Percentiles rank a stretch among this genome's conserved stretches.
phyloP scores from a whole-genome alignment of 23 tunicate genomes.

The Clavelina lepadiformis region DNA sequence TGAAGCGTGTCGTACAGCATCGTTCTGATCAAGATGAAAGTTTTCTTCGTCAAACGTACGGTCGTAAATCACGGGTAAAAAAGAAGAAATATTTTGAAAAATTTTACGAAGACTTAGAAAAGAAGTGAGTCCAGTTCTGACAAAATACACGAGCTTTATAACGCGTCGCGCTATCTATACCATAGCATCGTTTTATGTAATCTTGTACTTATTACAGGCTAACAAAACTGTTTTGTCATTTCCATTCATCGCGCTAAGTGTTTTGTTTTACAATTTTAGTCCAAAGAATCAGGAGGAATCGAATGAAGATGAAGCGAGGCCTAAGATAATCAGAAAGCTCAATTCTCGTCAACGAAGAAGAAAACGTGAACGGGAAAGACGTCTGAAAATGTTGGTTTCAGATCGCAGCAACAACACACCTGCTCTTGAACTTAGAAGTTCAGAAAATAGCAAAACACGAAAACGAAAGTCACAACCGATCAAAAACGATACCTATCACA shows the following conservation, averaged over 20 bases:
- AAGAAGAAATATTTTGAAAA: slow-evolving; percentile 32
- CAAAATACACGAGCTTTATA: too few species aligned
- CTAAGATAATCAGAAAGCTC: slow-evolving; percentile 24
- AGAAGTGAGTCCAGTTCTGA: too few species aligned
- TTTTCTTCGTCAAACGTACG: slow-evolving; percentile 21
- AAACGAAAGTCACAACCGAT: not conserved
- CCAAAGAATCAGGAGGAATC: too few species aligned
- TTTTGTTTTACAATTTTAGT: too few species aligned
- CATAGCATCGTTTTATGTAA: too few species aligned
- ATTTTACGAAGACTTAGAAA: slow-evolving; percentile 3
- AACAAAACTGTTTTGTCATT: too few species aligned
- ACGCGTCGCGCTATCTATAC: too few species aligned
- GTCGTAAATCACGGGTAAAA: slow-evolving; percentile 33
- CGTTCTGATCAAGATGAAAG: slow-evolving; percentile 53
- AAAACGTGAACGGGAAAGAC: slow-evolving; percentile 31
- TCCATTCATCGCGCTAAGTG: too few species aligned
- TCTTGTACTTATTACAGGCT: too few species aligned
- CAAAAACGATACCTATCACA: slow-evolving; percentile 10
- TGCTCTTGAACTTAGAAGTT: too few species aligned
- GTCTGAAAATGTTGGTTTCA: slow-evolving; percentile 1
- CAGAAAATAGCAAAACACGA: not conserved
- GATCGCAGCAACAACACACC: too few species aligned
- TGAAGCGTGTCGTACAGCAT: slow-evolving; percentile 65
- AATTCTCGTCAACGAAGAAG: slow-evolving; percentile 62
- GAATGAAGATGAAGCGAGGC: too few species aligned